A percentile compares a stretch with the other conserved stretches of the same genome.
Evolutionary conservation across 2,113 vertebrate genomes (phyloP).

Genomic region (Apodemus speciosus): DNA sequence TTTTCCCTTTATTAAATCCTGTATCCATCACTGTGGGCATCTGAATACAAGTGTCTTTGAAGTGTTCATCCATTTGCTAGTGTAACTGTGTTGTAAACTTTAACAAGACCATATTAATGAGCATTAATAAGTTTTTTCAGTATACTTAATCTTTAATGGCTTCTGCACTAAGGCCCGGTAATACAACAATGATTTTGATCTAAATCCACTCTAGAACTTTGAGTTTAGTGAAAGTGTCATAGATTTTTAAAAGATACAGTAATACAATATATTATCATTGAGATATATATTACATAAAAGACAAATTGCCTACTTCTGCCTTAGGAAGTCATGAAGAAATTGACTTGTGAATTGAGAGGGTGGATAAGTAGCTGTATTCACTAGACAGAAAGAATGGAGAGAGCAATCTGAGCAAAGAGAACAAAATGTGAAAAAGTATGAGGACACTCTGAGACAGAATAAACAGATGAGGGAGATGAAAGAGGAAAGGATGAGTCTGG

Average conservation of each 20-base stretch:
- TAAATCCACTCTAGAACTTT: neutral
- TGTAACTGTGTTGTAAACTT: constrained; percentile 33
- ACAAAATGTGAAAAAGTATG: neutral
- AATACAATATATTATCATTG: neutral
- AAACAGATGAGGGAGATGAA: neutral
- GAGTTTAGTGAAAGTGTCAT: neutral
- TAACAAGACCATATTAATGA: constrained; percentile 11
- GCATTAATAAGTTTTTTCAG: constrained; percentile 18
- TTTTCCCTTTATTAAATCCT: constrained; percentile 31
- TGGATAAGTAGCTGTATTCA: neutral
- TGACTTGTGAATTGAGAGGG: neutral
- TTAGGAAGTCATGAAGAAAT: neutral
- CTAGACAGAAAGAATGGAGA: neutral
- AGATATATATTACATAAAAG: neutral
- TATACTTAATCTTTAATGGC: neutral
- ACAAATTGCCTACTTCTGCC: neutral
- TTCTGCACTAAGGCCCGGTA: neutral
- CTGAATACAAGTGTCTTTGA: constrained; percentile 12
- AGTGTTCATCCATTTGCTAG: neutral
- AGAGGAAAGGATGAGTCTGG: neutral
- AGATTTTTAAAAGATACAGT: neutral
- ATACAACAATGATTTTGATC: constrained; percentile 7
- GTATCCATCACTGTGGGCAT: constrained; percentile 16
- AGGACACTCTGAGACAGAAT: neutral
- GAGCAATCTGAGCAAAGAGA: neutral